Conservation (phyloP, 1,140 invertebrate species). For the Aphelenchoides avenae region DNA sequence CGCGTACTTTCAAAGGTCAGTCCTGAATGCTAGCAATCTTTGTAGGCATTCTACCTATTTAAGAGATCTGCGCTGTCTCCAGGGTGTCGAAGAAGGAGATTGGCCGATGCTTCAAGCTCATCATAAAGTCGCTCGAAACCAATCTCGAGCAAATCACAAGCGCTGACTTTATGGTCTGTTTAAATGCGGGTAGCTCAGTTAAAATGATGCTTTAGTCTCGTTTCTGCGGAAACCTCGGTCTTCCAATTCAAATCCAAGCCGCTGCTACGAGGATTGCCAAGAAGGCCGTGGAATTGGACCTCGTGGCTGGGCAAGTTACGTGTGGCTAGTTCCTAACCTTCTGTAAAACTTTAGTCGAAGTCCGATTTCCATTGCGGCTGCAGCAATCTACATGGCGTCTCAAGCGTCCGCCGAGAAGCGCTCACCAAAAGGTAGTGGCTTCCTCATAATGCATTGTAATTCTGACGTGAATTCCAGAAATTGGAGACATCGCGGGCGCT, state of each 20-base stretch:
- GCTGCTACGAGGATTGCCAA: constrained; percentile 93
- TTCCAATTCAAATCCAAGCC: constrained; percentile 85
- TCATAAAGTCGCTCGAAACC: constrained; percentile 81
- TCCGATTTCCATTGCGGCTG: constrained; percentile 95
- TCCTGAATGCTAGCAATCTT: constrained; percentile 8
- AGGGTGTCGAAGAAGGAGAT: constrained; percentile 99
- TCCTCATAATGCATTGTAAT: background rate
- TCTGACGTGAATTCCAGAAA: constrained; percentile 67
- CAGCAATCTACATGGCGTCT: constrained; percentile 99
- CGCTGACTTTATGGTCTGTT: constrained; percentile 81
- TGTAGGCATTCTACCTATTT: too few relatives aligned
- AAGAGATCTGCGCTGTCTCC: constrained; percentile 93
- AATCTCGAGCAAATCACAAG: constrained; percentile 96
- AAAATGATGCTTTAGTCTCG: constrained; percentile 65
- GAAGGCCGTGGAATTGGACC: constrained; percentile 91
- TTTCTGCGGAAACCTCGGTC: constrained; percentile 67
- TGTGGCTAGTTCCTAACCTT: constrained; percentile 10
- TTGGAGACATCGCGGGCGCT: constrained; percentile 95
- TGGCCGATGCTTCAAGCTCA: constrained; percentile 89
- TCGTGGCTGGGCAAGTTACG: constrained; percentile 76
- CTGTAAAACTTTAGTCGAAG: constrained; percentile 69
- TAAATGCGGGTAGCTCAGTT: too few relatives aligned
- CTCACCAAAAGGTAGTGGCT: constrained; percentile 31
- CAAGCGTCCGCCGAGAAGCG: constrained; percentile 42
- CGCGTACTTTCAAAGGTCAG: constrained; percentile 86